Percentiles rank a stretch among this genome's conserved stretches.
Conservation (phyloP, 2,113 vertebrate species). For the Semicossyphus pulcher region DNA sequence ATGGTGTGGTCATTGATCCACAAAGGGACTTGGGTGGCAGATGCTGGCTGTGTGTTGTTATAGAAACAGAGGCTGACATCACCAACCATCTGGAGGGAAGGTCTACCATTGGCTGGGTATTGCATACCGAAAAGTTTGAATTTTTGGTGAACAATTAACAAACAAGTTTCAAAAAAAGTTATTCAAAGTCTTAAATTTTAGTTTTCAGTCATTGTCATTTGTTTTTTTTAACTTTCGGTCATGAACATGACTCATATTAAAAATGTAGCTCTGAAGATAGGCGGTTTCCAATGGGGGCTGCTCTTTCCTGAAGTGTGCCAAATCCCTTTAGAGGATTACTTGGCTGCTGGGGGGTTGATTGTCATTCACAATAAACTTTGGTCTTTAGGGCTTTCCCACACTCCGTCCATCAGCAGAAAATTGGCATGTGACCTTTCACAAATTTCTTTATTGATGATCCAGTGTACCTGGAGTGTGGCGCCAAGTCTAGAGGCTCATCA, state of each 20-base stretch:
- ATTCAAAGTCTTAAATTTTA: no score
- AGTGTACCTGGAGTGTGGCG: neutral
- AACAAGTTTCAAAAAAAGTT: no score
- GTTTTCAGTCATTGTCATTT: no score
- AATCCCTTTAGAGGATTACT: neutral
- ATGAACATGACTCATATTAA: no score
- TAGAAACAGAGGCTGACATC: slow-evolving; percentile 35
- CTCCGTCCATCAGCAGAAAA: neutral
- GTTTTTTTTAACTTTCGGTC: no score
- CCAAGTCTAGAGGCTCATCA: no score
- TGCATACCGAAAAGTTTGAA: neutral
- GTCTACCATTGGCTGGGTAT: neutral
- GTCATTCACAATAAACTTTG: neutral
- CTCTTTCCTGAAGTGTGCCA: slow-evolving; percentile 6
- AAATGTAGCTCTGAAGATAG: neutral
- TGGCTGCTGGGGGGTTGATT: neutral
- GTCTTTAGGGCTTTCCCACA: neutral
- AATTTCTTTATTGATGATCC: no score
- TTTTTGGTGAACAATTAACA: neutral
- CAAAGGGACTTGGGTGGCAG: slow-evolving; percentile 50
- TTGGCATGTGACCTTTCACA: neutral
- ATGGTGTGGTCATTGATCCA: slow-evolving; percentile 49
- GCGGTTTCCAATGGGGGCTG: neutral
- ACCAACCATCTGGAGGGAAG: slow-evolving; percentile 70
- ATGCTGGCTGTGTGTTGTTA: slow-evolving; percentile 22